Evolutionary conservation across 2,113 vertebrate species (phyloP), one percentile per base, ranked within the genome.

Genomic region (Cryptotis parvus): DNA sequence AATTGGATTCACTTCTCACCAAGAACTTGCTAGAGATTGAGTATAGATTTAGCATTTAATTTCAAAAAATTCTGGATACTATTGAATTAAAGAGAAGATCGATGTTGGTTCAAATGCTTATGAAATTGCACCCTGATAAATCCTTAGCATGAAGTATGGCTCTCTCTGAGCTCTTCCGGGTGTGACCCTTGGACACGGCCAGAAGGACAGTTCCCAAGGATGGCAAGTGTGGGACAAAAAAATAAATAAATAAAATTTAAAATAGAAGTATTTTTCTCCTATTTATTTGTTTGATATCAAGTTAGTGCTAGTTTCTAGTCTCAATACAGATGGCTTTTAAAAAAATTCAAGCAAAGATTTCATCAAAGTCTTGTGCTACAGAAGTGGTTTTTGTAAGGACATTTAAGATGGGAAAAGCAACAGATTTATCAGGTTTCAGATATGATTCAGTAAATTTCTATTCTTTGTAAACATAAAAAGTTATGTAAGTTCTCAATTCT

Each of bases 61-160:
- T 95, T 95, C 24, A 49, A 87, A 92, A 72, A 39, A 76, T 58
- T 76, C 27, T 39, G 45, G 41, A 93, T 87, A 91, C 43, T 1
- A 26, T 4, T 65, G 2, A 3, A 75, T 29, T 58, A 75, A 66
- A 58, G 4, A 41, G 26, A 77, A 52, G 5, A 73, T 58, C 9
- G 4, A 65, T 31, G 2, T 58, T 49, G 45, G 14, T 49, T 14
- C 45, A 49, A 1, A 12, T 65, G 9, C 29, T 31, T 11, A 65
- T 65, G 14, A 22, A 65, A 31, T 26, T 61, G 27, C 12, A 65
- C 6, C 3, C 61, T 65, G 3, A 9, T 65, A 6, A 65, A 65
- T 65, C 20, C 22, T 16, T 24, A 58, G 27, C 63, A 65, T 29
- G 8, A 22, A 22, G 10, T 52, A 16, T 52, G 49, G 49, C 16